A percentile compares a stretch with the other conserved stretches of the same genome.
phyloP scores from a whole-genome alignment of 2,888 invertebrate genomes.

The Drosophila pseudotakahashii region DNA sequence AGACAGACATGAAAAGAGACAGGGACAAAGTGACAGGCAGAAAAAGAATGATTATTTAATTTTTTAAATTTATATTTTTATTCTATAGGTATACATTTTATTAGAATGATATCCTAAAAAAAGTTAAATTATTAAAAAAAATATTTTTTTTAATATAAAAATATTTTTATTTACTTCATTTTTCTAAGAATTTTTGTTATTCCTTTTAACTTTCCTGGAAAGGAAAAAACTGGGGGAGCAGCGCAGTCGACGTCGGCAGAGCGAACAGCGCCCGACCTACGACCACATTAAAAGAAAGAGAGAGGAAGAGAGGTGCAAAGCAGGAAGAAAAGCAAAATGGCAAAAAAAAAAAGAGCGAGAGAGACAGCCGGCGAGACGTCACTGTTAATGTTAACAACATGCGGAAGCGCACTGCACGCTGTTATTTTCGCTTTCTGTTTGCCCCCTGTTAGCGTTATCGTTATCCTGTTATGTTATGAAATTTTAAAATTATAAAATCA shows the following conservation, averaged over 20 bases:
- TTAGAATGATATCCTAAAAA: no score
- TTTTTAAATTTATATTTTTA: no score
- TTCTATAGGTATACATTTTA: no score
- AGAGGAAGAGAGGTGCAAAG: not conserved
- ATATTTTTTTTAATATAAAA: no score
- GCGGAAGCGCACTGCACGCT: slow-evolving; percentile 38
- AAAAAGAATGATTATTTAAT: no score
- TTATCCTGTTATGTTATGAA: not conserved
- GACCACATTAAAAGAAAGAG: slow-evolving; percentile 17
- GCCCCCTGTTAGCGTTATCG: not conserved
- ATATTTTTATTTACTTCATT: not conserved
- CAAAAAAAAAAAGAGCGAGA: slow-evolving; percentile 1
- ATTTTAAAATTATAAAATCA: not conserved
- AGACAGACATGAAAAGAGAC: not conserved
- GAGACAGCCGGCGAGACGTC: slow-evolving; percentile 38
- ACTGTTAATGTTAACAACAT: slow-evolving; percentile 61
- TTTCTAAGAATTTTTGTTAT: not conserved
- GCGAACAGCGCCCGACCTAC: slow-evolving; percentile 21
- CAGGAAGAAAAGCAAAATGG: slow-evolving; percentile 6
- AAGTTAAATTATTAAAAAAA: no score
- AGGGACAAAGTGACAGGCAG: no score
- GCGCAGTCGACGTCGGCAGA: not conserved
- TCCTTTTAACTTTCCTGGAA: not conserved
- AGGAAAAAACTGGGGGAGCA: slow-evolving; percentile 2
- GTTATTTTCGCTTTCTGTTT: slow-evolving; percentile 17